Base-by-base conservation (phyloP, 1,140 invertebrate species). In the Drosophila pandora region DNA sequence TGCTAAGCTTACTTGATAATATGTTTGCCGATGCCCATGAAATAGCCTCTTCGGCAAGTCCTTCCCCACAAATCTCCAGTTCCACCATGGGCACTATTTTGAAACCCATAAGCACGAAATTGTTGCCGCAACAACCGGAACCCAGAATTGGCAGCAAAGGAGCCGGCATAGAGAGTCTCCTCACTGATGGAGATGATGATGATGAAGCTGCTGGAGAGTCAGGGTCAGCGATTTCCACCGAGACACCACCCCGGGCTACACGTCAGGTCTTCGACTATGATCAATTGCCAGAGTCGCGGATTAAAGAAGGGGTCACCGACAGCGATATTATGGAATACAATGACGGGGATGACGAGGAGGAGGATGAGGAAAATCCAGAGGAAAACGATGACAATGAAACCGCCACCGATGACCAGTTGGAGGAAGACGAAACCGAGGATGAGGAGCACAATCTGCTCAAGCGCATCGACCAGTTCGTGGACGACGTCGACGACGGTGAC, bases 201-300 rank as follows among this genome's bases (percentile, higher is more conserved):
- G 74, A 83, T 37, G 74, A 76, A 68, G 55, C 55, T 47, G 45
- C 32, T 10, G 39, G 43, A 25, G 71, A 61, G 74, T 23, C 58
- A 34, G 63, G 74, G 63, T 73, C 71, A 69, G 54, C 58, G 58
- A 65, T 78, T 58, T 62, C 56, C 23, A 90, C 73, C 41, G 90
- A 89, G 28, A 70, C 67, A 32, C 71, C 80, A 25, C 69, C 75
- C 32, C 84, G 90, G 8, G 79, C 79, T 50, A 82, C 78, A 21
- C 76, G 90, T 32, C 90, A 91, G 48, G 71, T 91, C 47, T 91
- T 90, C 69, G 90, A 91, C 74, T 90, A 91, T 77, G 90, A 91
- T 79, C 88, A 91, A 76, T 79, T 90, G 50, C 90, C 90, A 47
- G 90, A 91, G 71, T 90, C 90, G 43, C 74, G 84, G 39, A 57